Evolutionary conservation across 1,140 invertebrate species (phyloP).

Genomic region (Trypoxylus dichotomus): DNA sequence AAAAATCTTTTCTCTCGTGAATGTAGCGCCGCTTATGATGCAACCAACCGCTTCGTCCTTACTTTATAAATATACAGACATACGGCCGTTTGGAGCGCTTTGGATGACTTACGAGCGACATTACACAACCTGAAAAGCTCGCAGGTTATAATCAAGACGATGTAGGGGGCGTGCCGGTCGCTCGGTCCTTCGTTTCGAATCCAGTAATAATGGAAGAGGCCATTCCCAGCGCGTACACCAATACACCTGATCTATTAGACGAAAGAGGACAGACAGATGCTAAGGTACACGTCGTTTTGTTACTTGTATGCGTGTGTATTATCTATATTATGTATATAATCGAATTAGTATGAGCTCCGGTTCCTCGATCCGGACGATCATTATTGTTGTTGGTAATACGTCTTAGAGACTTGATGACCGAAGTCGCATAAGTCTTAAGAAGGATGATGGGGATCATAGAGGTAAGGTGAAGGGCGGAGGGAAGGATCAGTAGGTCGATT

Average conservation of each 20-base stretch:
- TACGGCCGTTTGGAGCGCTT: conserved; percentile 9
- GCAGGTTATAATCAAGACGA: conserved; percentile 16
- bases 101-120: neutral
- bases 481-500: neutral
- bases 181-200: neutral
- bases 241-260: neutral
- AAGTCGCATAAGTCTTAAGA: neutral
- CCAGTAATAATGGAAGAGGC: neutral
- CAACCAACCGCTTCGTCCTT: neutral
- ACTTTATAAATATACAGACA: conserved; percentile 8
- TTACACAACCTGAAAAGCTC: conserved; percentile 17
- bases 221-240: neutral
- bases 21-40: neutral
- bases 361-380: conserved; percentile 1
- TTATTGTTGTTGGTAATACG: neutral
- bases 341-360: conserved; percentile 16
- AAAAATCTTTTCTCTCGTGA: neutral
- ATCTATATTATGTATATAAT: conserved; percentile 15
- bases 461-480: neutral
- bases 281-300: neutral
- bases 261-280: neutral
- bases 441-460: neutral
- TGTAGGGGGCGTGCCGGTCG: conserved; percentile 11
- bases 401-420: neutral
- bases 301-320: neutral